Evolutionary conservation across 2,888 invertebrate genomes (phyloP).

Genomic region (Neuroscelio doddi): DNA sequence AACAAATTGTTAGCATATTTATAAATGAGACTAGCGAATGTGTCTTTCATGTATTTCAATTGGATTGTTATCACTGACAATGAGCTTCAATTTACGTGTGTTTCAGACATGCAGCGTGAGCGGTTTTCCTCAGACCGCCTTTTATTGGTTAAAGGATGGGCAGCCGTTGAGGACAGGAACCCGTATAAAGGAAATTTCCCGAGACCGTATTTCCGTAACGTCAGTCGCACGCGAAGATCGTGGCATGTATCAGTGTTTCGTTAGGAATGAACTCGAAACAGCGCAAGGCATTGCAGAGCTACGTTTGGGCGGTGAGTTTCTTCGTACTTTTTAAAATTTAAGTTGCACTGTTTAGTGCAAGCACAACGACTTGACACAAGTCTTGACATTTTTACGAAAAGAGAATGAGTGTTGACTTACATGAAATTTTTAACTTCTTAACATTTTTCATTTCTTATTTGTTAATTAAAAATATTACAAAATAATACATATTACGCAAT

Average conservation of each 20-base stretch:
- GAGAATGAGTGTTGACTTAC: neutral
- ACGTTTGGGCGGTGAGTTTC: conserved; percentile 70
- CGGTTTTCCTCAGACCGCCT: conserved; percentile 68
- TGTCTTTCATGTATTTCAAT: no score
- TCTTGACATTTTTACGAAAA: conserved; percentile 10
- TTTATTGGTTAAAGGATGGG: conserved; percentile 72
- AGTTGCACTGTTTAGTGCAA: neutral
- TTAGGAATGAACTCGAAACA: conserved; percentile 71
- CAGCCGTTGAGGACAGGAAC: conserved; percentile 69
- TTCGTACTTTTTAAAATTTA: conserved; percentile 4
- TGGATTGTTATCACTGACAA: neutral
- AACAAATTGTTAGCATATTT: no score
- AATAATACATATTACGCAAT: no score
- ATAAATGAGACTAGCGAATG: no score
- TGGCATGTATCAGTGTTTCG: conserved; percentile 73
- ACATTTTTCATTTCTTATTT: no score
- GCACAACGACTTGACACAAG: neutral
- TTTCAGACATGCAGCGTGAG: conserved; percentile 70
- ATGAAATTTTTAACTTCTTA: neutral
- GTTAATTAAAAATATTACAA: no score
- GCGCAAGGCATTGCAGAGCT: conserved; percentile 72
- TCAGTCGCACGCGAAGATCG: conserved; percentile 71
- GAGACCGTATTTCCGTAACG: conserved; percentile 73
- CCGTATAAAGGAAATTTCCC: conserved; percentile 70
- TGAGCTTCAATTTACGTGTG: conserved; percentile 16